phyloP scores from a whole-genome alignment of 2,797 vertebrate species.

The Phaenicophaeus curvirostris region DNA sequence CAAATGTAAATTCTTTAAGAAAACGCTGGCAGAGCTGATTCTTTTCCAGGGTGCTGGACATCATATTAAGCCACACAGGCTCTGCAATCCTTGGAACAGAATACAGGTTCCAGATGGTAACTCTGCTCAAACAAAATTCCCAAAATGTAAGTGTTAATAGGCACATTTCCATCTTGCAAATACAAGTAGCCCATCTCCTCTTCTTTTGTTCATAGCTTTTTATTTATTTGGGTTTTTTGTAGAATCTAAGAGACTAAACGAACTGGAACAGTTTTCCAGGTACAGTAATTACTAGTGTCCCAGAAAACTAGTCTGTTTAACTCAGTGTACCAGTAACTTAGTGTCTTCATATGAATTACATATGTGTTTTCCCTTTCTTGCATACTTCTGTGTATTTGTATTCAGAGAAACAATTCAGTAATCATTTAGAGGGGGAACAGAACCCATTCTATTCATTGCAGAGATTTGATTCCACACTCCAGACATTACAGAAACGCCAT shows the following conservation, averaged over 20 bases:
- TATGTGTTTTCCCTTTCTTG: neutral
- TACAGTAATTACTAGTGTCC: neutral
- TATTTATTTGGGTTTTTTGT: neutral
- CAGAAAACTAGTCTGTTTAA: neutral
- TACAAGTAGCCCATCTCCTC: neutral
- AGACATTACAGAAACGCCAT: neutral
- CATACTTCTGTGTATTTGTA: neutral
- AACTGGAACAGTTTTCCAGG: neutral
- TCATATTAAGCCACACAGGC: slow-evolving; percentile 89
- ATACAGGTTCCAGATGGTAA: slow-evolving; percentile 87
- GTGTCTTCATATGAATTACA: neutral
- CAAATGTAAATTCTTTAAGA: slow-evolving; percentile 82
- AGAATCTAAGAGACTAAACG: neutral
- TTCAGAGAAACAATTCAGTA: neutral
- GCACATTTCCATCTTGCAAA: neutral
- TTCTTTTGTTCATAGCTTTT: neutral
- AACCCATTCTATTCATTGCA: neutral
- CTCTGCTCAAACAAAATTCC: slow-evolving; percentile 69
- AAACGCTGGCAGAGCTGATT: slow-evolving; percentile 84
- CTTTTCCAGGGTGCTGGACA: slow-evolving; percentile 83
- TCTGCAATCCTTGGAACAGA: slow-evolving; percentile 86
- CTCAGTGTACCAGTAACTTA: neutral
- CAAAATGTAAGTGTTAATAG: neutral
- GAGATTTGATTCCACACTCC: neutral
- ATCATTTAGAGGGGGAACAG: neutral